These are phyloP conservation scores for Octodonta nipae DNA, from an alignment of 2,888 invertebrate genomes.

Conservation along the genomic window DNA sequence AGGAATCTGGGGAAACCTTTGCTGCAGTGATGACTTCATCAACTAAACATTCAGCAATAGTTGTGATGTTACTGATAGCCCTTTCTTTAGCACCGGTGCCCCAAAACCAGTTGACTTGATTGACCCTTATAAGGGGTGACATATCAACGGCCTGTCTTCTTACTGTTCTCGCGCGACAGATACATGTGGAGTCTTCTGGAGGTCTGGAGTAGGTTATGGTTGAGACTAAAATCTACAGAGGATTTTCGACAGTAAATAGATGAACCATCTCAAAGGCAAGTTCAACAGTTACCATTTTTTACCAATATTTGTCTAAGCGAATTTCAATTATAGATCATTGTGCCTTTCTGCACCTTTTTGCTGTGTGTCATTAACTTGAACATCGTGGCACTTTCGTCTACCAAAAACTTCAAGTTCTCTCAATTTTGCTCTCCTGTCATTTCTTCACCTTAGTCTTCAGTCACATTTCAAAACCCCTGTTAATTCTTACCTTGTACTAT, in stretches of 20 bases:
- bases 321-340: conserved; percentile 98
- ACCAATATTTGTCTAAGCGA: conserved; percentile 95
- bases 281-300: conserved; percentile 97
- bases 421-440: conserved; percentile 57
- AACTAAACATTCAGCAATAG: conserved; percentile 98
- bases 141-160: conserved; percentile 99
- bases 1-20: too few species aligned
- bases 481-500: too few species aligned
- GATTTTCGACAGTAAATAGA: conserved; percentile 76
- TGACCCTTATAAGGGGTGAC: conserved; percentile 92
- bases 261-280: conserved; percentile 99
- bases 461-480: conserved; percentile 35
- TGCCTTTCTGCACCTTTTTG: conserved; percentile 96
- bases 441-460: conserved; percentile 46
- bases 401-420: conserved; percentile 97
- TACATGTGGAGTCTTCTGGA: conserved; percentile 98
- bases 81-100: conserved; percentile 99
- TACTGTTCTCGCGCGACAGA: conserved; percentile 99
- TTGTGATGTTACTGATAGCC: conserved; percentile 99
- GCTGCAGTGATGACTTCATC: conserved; percentile 99
- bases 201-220: conserved; percentile 99
- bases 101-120: conserved; percentile 98
- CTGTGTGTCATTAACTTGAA: conserved; percentile 92
- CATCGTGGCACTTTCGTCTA: conserved; percentile 93
- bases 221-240: conserved; percentile 79